Evolutionary conservation across 1,140 invertebrate species (phyloP).

Genomic region (Calycopis cecrops): DNA sequence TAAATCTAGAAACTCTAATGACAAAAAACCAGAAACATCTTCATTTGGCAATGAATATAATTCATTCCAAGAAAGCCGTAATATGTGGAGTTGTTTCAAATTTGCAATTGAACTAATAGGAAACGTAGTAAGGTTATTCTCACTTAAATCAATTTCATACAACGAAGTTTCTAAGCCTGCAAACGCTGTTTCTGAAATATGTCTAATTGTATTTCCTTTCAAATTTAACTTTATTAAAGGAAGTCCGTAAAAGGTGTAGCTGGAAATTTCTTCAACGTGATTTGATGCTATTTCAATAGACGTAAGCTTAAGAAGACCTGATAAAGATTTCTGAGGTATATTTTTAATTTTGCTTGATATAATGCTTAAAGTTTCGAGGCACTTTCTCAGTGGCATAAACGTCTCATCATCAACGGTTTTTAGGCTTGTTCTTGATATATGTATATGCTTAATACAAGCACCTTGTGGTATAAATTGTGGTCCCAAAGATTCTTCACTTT

Average conservation of each 20-base stretch:
- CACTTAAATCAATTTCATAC: slow-evolving; percentile 88
- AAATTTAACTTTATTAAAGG: slow-evolving; percentile 88
- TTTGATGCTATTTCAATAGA: slow-evolving; percentile 91
- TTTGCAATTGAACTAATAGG: slow-evolving; percentile 86
- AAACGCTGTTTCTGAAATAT: slow-evolving; percentile 89
- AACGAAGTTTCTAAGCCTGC: slow-evolving; percentile 88
- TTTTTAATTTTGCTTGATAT: slow-evolving; percentile 86
- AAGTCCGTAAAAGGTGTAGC: slow-evolving; percentile 91
- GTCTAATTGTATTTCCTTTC: slow-evolving; percentile 87
- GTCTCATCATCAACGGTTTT: slow-evolving; percentile 84
- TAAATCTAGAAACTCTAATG: slow-evolving; percentile 87
- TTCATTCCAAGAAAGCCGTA: slow-evolving; percentile 90
- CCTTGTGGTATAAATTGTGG: slow-evolving; percentile 72
- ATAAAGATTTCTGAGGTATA: slow-evolving; percentile 88
- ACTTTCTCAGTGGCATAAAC: slow-evolving; percentile 82
- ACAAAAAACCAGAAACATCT: slow-evolving; percentile 81
- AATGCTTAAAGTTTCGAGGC: slow-evolving; percentile 87
- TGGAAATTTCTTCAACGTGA: slow-evolving; percentile 86
- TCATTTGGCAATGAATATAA: slow-evolving; percentile 79
- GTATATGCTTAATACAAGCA: slow-evolving; percentile 85
- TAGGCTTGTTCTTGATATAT: slow-evolving; percentile 88
- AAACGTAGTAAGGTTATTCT: slow-evolving; percentile 89
- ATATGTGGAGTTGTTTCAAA: slow-evolving; percentile 82
- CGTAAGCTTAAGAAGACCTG: slow-evolving; percentile 81
- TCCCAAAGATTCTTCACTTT: slow-evolving; percentile 59